Evolutionary conservation across 2,888 invertebrate species (phyloP).

Genomic region (Hermaeophaga mercurialis): DNA sequence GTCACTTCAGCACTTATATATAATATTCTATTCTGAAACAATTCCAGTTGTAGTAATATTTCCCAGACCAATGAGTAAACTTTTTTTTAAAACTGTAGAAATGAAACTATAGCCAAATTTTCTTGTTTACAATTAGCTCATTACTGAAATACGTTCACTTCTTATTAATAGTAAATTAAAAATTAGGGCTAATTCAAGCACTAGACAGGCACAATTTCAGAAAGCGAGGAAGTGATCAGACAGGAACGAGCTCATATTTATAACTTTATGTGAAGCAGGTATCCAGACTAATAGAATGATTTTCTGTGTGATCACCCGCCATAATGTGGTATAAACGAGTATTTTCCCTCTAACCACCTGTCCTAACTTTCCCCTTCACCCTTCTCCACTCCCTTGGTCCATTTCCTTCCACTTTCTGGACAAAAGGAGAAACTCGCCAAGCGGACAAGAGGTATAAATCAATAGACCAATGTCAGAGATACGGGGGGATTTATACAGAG

Average conservation of each 20-base stretch:
- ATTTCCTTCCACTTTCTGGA: constrained; percentile 34
- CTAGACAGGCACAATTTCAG: neutral
- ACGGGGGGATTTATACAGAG: constrained; percentile 42
- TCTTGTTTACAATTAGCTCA: no score
- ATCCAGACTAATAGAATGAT: constrained; percentile 5
- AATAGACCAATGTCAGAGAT: constrained; percentile 51
- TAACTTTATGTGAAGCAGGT: neutral
- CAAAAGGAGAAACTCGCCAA: constrained; percentile 45
- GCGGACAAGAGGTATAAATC: constrained; percentile 52
- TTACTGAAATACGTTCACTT: no score
- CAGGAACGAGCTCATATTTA: neutral
- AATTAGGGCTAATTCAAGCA: no score
- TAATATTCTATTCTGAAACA: no score
- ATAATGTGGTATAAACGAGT: constrained; percentile 12
- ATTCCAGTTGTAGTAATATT: no score
- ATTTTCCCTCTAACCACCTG: constrained; percentile 22
- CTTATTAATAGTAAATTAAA: no score
- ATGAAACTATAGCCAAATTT: no score
- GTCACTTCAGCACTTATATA: no score
- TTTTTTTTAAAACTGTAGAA: no score
- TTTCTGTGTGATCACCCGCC: neutral
- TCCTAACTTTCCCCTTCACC: constrained; percentile 11
- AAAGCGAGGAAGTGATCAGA: neutral
- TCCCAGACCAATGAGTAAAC: no score
- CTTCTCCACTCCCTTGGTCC: constrained; percentile 16